phyloP scores from a whole-genome alignment of 2,113 vertebrate species.

The Ursus arctos region DNA sequence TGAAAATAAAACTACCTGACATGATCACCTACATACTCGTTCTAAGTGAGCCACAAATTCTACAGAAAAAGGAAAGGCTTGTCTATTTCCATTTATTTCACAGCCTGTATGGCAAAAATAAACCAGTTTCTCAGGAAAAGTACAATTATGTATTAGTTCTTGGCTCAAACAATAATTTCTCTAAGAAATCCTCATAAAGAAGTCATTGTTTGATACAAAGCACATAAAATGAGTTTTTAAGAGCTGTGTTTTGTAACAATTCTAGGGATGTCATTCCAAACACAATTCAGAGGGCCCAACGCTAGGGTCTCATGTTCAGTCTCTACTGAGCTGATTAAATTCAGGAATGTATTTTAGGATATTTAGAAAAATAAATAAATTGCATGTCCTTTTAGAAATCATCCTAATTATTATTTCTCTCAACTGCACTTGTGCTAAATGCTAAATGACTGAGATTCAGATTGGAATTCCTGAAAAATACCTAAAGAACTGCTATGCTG shows the following conservation, averaged over 20 bases:
- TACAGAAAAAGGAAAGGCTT: not conserved
- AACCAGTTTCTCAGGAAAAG: not conserved
- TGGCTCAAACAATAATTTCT: constrained; percentile 36
- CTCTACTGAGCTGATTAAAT: not conserved
- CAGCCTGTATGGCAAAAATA: not conserved
- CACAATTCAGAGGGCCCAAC: not conserved
- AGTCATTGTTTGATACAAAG: constrained; percentile 26
- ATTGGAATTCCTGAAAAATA: not conserved
- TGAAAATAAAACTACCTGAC: not conserved
- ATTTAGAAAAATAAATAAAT: not conserved
- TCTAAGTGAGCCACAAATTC: not conserved
- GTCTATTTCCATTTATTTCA: not conserved
- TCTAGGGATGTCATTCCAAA: not conserved
- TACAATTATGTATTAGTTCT: not conserved
- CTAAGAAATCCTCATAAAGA: constrained; percentile 24
- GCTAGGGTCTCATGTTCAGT: not conserved
- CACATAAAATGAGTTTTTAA: not conserved
- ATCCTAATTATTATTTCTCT: constrained; percentile 10
- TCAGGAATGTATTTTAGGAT: not conserved
- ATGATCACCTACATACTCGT: not conserved
- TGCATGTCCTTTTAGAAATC: not conserved
- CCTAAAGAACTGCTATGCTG: not conserved
- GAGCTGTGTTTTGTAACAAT: not conserved
- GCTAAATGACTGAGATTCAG: not conserved
- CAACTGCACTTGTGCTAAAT: not conserved